These are phyloP conservation scores for Abrostola tripartita DNA, from an alignment of 2,888 invertebrate species.

Conservation along the genomic window DNA sequence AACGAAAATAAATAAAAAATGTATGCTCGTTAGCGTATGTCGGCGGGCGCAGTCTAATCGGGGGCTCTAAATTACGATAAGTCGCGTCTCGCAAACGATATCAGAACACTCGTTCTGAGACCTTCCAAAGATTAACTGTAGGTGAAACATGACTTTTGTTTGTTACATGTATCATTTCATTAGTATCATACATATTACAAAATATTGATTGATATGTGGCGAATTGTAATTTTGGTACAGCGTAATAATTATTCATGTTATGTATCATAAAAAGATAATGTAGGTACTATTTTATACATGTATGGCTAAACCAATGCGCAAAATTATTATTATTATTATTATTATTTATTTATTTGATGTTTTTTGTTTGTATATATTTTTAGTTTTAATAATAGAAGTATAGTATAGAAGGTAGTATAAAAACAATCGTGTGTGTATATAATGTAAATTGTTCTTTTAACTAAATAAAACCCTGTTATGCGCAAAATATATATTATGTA, in stretches of 20 bases:
- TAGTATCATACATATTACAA: slow-evolving; percentile 45
- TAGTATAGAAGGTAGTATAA: no score
- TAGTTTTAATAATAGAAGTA: no score
- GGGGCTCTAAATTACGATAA: slow-evolving; percentile 87
- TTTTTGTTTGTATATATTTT: no score
- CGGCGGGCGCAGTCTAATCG: slow-evolving; percentile 84
- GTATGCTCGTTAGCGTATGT: slow-evolving; percentile 86
- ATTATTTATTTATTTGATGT: no score
- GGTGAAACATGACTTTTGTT: slow-evolving; percentile 77
- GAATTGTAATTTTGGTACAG: not conserved
- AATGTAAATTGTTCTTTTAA: no score
- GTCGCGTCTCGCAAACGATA: slow-evolving; percentile 80
- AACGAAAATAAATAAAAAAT: slow-evolving; percentile 82
- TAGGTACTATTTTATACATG: no score
- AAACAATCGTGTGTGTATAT: no score
- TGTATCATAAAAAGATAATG: no score
- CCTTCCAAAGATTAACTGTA: slow-evolving; percentile 76
- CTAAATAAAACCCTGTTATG: no score
- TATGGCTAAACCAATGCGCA: not conserved
- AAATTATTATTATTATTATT: no score
- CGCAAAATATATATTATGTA: slow-evolving; percentile 7
- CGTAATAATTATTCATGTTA: no score
- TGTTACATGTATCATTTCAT: slow-evolving; percentile 71
- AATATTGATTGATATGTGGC: slow-evolving; percentile 12
- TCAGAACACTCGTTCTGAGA: slow-evolving; percentile 83